A percentile compares a stretch with the other conserved stretches of the same genome.
Evolutionary conservation across 1,140 invertebrate genomes (phyloP).

Genomic region (Acromyrmex echinatior): DNA sequence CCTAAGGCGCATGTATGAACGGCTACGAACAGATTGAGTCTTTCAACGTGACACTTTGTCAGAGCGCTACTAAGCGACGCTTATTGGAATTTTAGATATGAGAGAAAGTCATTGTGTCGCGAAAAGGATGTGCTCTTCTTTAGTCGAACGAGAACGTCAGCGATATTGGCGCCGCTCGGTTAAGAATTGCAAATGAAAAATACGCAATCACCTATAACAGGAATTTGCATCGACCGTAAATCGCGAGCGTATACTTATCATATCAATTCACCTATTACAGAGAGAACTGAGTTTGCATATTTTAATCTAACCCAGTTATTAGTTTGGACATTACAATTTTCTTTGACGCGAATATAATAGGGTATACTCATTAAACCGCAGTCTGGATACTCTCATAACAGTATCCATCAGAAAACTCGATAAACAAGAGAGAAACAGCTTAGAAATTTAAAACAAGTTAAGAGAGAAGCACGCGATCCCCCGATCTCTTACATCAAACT

Average conservation of each 20-base stretch:
- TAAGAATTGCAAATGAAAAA: conserved; percentile 55
- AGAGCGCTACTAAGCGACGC: conserved; percentile 35
- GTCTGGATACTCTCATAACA: conserved; percentile 43
- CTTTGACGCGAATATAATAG: conserved; percentile 51
- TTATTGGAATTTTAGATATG: conserved; percentile 64
- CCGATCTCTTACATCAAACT: conserved; percentile 61
- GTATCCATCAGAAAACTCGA: conserved; percentile 54
- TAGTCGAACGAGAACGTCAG: conserved; percentile 6
- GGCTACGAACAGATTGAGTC: conserved; percentile 53
- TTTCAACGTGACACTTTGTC: conserved; percentile 57
- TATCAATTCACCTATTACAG: neutral
- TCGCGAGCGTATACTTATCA: conserved; percentile 23
- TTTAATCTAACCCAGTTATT: conserved; percentile 36
- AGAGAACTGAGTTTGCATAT: conserved; percentile 31
- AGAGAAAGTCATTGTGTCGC: conserved; percentile 34
- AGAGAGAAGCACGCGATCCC: conserved; percentile 59
- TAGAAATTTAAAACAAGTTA: conserved; percentile 64
- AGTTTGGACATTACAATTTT: conserved; percentile 43
- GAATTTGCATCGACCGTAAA: conserved; percentile 29
- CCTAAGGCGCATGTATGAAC: conserved; percentile 51
- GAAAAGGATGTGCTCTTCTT: conserved; percentile 41
- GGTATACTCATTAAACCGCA: conserved; percentile 57
- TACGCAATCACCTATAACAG: neutral
- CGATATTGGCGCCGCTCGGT: conserved; percentile 41
- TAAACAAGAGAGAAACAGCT: conserved; percentile 49